phyloP scores from a whole-genome alignment of 2,797 vertebrate genomes.

The Prionace glauca region DNA sequence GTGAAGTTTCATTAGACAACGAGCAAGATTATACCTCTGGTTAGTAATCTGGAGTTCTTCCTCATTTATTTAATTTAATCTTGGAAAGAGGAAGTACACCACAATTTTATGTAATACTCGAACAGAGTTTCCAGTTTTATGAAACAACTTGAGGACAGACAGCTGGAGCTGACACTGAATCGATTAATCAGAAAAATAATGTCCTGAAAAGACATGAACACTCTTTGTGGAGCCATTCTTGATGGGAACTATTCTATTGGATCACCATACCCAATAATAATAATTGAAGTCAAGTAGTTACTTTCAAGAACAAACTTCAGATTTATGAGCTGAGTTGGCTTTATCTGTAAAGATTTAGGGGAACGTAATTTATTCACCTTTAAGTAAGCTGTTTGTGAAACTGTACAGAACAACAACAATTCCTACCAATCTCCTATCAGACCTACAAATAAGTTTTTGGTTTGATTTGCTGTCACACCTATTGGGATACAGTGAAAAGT shows the following conservation, averaged over 20 bases:
- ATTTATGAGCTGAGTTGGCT: neutral
- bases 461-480: no score
- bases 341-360: neutral
- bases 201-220: neutral
- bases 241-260: neutral
- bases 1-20: neutral
- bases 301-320: neutral
- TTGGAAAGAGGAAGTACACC: neutral
- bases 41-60: neutral
- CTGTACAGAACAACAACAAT: neutral
- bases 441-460: neutral
- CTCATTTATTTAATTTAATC: neutral
- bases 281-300: neutral
- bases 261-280: neutral
- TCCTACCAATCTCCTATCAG: neutral
- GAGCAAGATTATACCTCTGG: neutral
- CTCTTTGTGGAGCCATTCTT: neutral
- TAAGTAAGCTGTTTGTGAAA: neutral
- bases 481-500: no score
- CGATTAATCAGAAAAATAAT: neutral
- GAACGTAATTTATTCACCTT: neutral
- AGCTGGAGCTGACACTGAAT: neutral
- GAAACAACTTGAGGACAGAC: neutral
- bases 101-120: neutral
- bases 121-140: neutral